A percentile compares a stretch with the other conserved stretches of the same genome.
These are phyloP conservation scores for Euthynnus affinis DNA, from an alignment of 2,797 vertebrate species.

Conservation along the genomic window DNA sequence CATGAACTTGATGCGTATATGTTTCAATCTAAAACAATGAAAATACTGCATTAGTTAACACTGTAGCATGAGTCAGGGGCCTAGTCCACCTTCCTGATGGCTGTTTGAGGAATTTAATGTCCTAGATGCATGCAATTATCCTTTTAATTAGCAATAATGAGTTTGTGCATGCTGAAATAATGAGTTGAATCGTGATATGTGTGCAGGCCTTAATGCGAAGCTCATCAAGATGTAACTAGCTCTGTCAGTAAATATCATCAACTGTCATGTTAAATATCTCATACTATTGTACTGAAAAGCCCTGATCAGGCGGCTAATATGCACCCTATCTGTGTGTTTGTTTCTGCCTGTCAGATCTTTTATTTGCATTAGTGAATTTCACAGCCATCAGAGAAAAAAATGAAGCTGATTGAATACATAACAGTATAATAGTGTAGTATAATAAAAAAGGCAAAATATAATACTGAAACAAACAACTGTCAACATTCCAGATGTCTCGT, in stretches of 20 bases:
- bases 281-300: conserved; percentile 43
- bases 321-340: conserved; percentile 17
- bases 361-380: conserved; percentile 41
- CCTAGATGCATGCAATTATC: conserved; percentile 88
- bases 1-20: conserved; percentile 16
- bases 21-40: conserved; percentile 37
- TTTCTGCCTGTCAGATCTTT: conserved; percentile 36
- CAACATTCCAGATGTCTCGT: conserved; percentile 3
- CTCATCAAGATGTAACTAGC: conserved; percentile 83
- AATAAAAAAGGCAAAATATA: conserved; percentile 30
- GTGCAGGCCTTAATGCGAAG: conserved; percentile 84
- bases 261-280: conserved; percentile 77
- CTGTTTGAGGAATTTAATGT: conserved; percentile 78
- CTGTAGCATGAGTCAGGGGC: conserved; percentile 51
- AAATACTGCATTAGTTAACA: conserved; percentile 45
- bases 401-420: conserved; percentile 16
- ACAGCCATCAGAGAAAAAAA: conserved; percentile 25
- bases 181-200: conserved; percentile 82
- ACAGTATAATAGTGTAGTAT: not conserved
- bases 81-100: conserved; percentile 71
- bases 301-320: conserved; percentile 46
- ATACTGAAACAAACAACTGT: not conserved
- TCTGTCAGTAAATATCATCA: conserved; percentile 82
- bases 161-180: conserved; percentile 86
- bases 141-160: conserved; percentile 89